phyloP scores from a whole-genome alignment of 2,797 vertebrate genomes.

The Darevskia nairensis region DNA sequence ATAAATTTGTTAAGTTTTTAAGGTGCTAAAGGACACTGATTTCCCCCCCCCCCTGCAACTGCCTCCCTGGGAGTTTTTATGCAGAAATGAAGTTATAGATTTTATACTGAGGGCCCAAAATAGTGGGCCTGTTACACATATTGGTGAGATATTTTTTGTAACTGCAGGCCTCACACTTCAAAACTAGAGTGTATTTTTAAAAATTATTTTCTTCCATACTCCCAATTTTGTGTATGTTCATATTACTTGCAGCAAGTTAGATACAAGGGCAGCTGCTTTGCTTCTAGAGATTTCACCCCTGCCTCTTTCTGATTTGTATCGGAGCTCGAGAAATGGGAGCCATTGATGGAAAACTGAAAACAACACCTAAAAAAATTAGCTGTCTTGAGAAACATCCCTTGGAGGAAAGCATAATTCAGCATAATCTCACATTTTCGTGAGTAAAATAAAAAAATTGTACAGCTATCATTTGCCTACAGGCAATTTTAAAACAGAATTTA shows the following conservation, averaged over 20 bases:
- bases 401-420: not conserved
- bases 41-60: no score
- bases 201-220: not conserved
- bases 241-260: conserved; percentile 17
- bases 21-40: no score
- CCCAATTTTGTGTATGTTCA: not conserved
- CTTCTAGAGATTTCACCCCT: rapidly evolving
- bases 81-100: not conserved
- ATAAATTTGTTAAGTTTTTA: no score
- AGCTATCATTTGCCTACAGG: not conserved
- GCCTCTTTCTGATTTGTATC: not conserved
- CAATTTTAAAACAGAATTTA: not conserved
- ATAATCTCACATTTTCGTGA: not conserved
- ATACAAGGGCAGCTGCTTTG: not conserved
- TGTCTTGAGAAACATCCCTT: not conserved
- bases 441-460: not conserved
- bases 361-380: not conserved
- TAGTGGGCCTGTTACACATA: not conserved
- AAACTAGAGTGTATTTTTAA: not conserved
- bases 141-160: not conserved
- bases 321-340: not conserved
- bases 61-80: no score
- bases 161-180: not conserved
- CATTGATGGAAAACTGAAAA: not conserved
- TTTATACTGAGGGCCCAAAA: not conserved